Evolutionary conservation across 2,888 invertebrate genomes (phyloP), one percentile per base, ranked within the genome.

Genomic region (Papilio protenor): DNA sequence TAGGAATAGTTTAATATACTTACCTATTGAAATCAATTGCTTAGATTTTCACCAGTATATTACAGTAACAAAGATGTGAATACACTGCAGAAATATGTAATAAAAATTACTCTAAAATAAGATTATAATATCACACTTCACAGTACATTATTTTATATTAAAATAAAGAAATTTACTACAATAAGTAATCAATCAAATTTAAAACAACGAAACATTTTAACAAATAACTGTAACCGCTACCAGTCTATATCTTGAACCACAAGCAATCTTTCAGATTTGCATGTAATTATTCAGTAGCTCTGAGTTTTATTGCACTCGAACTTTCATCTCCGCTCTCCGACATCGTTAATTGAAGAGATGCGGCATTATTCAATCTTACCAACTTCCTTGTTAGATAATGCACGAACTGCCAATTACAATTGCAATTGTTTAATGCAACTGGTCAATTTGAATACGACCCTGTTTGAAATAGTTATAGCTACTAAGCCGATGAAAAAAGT

Each of bases 271-370:
- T 69, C 73, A 57, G 77, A 81, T 80, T 79, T 80, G 75, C 78
- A 80, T 80, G 76, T 77, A 82, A 83, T 82, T 82, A 82, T 79
- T 80, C 80, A 79, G 82, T 79, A 80, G 81, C 81, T 74, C 69
- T n/a, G 47, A 55, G 72, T 73, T 79, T 75, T 79, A 73, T 71
- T 27, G 74, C 59, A 69, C 69, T 40, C 77, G 71, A 47, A 57
- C 75, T 81, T 77, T 81, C 79, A 66, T 77, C 76, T 78, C 73
- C 81, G 82, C 82, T 79, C 82, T 82, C 80, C 81, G 80, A 78
- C 82, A 75, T 57, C 55, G 73, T 70, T 73, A 47, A 79, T 77
- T 77, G 40, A 75, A 75, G 71, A 76, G 78, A 80, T 81, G 79
- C 80, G 73, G 80, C 78, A 75, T 81, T 82, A 81, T 80, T 77